phyloP scores from a whole-genome alignment of 2,888 invertebrate genomes.

The Drosophila birchii region DNA sequence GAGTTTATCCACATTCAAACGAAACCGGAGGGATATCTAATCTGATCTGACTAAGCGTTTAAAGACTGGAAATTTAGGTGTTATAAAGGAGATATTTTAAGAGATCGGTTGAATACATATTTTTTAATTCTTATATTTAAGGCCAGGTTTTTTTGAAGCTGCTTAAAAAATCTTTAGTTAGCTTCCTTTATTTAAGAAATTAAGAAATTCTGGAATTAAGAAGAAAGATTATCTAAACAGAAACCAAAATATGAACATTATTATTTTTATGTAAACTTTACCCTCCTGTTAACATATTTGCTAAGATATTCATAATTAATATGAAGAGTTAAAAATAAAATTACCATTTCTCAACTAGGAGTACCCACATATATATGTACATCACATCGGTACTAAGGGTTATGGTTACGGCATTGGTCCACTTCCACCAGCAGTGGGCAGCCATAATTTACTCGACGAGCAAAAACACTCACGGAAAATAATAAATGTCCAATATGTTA shows the following conservation, averaged over 20 bases:
- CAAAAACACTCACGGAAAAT: conserved; percentile 79
- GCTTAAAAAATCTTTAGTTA: no score
- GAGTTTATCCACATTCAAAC: background rate
- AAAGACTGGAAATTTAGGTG: background rate
- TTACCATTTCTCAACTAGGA: background rate
- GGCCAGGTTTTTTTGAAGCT: no score
- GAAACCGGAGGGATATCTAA: conserved; percentile 55
- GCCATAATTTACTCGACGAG: conserved; percentile 76
- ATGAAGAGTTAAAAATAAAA: background rate
- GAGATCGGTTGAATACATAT: no score
- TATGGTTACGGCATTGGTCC: conserved; percentile 2
- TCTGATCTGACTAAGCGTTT: conserved; percentile 60
- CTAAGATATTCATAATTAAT: no score
- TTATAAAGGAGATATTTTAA: no score
- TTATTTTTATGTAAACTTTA: background rate
- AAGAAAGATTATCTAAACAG: no score
- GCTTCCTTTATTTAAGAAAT: no score
- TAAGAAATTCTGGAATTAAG: no score
- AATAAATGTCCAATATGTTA: conserved; percentile 81
- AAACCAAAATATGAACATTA: no score
- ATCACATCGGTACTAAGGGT: conserved; percentile 11
- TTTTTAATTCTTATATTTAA: no score
- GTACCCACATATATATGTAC: background rate
- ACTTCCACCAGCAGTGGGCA: conserved; percentile 31
- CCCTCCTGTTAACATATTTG: background rate